These are phyloP conservation scores for Sesia apiformis DNA, from an alignment of 2,888 invertebrate species.

Conservation along the genomic window DNA sequence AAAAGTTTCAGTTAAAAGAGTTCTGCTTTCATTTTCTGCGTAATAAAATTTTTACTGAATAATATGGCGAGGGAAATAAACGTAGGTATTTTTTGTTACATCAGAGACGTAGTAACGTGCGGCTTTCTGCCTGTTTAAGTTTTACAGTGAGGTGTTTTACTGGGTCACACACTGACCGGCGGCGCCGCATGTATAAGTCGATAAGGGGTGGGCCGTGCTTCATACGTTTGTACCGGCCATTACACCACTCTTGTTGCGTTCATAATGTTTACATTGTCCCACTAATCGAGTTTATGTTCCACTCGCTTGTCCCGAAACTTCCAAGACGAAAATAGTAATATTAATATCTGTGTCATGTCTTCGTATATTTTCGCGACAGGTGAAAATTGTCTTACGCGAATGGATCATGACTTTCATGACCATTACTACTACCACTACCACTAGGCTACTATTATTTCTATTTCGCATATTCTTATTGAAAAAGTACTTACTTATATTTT, in stretches of 20 bases:
- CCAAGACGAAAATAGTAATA: neutral
- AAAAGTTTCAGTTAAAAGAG: constrained; percentile 34
- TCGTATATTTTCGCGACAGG: constrained; percentile 6
- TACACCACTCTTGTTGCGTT: constrained; percentile 30
- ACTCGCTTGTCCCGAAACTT: constrained; percentile 16
- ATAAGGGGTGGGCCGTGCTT: constrained; percentile 40
- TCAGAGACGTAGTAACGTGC: neutral
- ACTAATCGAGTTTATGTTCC: constrained; percentile 32
- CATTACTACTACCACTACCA: too few species aligned
- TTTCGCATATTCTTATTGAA: too few species aligned
- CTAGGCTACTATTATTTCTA: too few species aligned
- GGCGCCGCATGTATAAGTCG: constrained; percentile 29
- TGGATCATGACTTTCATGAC: too few species aligned
- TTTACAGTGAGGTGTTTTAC: constrained; percentile 26
- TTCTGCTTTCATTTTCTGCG: constrained; percentile 12
- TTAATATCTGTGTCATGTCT: neutral
- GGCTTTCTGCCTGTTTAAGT: neutral
- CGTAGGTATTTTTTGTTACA: too few species aligned
- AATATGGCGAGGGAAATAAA: too few species aligned
- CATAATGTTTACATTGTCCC: constrained; percentile 38
- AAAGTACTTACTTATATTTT: too few species aligned
- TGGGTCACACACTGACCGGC: constrained; percentile 42
- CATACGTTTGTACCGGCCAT: constrained; percentile 30
- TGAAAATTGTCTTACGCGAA: constrained; percentile 1
- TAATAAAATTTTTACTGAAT: too few species aligned